phyloP scores from a whole-genome alignment of 2,888 invertebrate species.

The Tetragonula carbonaria region DNA sequence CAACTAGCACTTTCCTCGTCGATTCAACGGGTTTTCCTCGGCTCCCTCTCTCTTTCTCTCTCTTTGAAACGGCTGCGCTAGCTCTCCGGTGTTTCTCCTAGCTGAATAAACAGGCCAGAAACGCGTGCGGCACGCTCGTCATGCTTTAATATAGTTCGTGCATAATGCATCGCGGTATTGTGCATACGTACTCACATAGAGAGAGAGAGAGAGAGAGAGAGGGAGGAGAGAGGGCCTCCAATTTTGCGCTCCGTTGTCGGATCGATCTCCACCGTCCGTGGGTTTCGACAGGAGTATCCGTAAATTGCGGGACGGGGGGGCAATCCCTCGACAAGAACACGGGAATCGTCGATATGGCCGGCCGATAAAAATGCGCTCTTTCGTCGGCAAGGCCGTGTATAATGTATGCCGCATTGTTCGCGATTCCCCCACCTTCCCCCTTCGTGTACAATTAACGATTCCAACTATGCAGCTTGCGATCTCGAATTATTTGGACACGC shows the following conservation, averaged over 20 bases:
- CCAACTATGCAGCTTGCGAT: not conserved
- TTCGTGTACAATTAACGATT: slow-evolving; percentile 10
- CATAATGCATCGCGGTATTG: slow-evolving; percentile 57
- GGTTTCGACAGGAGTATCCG: slow-evolving; percentile 25
- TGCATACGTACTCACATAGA: slow-evolving; percentile 16
- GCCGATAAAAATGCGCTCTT: slow-evolving; percentile 38
- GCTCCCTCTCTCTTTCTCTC: not conserved
- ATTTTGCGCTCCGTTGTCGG: slow-evolving; percentile 25
- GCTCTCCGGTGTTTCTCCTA: slow-evolving; percentile 21
- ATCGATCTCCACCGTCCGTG: slow-evolving; percentile 20
- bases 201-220: too few species aligned
- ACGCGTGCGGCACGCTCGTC: slow-evolving; percentile 48
- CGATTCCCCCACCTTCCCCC: not conserved
- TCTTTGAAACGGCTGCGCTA: not conserved
- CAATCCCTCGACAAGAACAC: not conserved
- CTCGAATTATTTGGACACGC: too few species aligned
- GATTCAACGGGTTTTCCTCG: not conserved
- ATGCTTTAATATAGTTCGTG: slow-evolving; percentile 48
- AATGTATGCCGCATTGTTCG: slow-evolving; percentile 14
- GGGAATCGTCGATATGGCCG: slow-evolving; percentile 1
- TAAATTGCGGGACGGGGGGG: slow-evolving; percentile 31
- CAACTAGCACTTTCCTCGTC: not conserved
- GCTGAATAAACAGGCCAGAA: slow-evolving; percentile 47
- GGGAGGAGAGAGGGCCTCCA: not conserved
- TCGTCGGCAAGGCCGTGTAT: slow-evolving; percentile 16